A percentile compares a stretch with the other conserved stretches of the same genome.
phyloP scores from a whole-genome alignment of 2,888 invertebrate genomes.

The Sericinus montela region DNA sequence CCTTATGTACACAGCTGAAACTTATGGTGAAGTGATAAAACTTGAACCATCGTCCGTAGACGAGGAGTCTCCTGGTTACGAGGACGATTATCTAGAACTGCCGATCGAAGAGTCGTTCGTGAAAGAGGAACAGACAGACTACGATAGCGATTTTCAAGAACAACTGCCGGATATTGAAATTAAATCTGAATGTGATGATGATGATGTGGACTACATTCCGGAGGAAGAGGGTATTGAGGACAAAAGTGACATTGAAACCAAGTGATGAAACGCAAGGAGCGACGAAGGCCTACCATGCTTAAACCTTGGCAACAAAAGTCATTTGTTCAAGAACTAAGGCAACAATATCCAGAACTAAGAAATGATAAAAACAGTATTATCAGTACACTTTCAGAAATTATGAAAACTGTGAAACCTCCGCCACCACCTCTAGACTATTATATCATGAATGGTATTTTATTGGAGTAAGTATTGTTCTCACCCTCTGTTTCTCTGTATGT shows the following conservation, averaged over 20 bases:
- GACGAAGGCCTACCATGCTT: slow-evolving; percentile 28
- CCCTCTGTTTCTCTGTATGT: not conserved
- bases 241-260: slow-evolving; percentile 24
- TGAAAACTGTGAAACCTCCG: slow-evolving; percentile 48
- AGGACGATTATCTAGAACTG: slow-evolving; percentile 8
- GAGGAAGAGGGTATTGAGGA: slow-evolving; percentile 14
- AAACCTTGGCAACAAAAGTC: slow-evolving; percentile 29
- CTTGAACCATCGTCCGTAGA: slow-evolving; percentile 20
- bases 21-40: slow-evolving; percentile 36
- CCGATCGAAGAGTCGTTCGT: slow-evolving; percentile 18
- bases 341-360: slow-evolving; percentile 44
- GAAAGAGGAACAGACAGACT: slow-evolving; percentile 16
- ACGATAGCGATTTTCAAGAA: slow-evolving; percentile 9
- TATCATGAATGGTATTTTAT: slow-evolving; percentile 38
- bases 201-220: slow-evolving; percentile 23
- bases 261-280: slow-evolving; percentile 30
- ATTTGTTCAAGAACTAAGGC: slow-evolving; percentile 46
- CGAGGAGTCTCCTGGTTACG: slow-evolving; percentile 15
- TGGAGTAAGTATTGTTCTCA: slow-evolving; percentile 42
- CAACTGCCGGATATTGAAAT: not conserved
- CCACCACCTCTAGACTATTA: slow-evolving; percentile 42
- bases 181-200: slow-evolving; percentile 17
- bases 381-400: slow-evolving; percentile 44
- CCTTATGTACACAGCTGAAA: slow-evolving; percentile 36
- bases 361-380: slow-evolving; percentile 41